Evolutionary conservation across 2,113 vertebrate genomes (phyloP).

Genomic region (Macroglossus sobrinus): DNA sequence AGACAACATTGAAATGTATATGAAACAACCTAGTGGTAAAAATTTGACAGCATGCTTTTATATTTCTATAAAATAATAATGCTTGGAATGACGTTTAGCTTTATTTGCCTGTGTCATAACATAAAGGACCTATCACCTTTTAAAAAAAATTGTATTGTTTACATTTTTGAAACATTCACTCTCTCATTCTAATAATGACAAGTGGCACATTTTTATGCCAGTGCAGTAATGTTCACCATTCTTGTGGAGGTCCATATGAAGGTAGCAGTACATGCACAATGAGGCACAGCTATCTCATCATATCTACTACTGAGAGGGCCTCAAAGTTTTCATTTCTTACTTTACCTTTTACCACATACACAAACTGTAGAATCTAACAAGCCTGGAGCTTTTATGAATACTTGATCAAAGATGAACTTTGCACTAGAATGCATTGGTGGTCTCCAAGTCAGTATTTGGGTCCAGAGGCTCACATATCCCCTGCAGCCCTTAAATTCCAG

Average conservation of each 20-base stretch:
- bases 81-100: not conserved
- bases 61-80: not conserved
- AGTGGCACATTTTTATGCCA: not conserved
- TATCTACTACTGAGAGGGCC: not conserved
- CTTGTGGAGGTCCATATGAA: not conserved
- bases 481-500: not conserved
- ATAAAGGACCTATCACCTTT: not conserved
- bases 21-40: not conserved
- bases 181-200: not conserved
- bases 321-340: slow-evolving; percentile 20
- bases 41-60: not conserved
- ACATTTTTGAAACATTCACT: not conserved
- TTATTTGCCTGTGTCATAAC: not conserved
- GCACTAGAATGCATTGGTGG: not conserved
- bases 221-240: not conserved
- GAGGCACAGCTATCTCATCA: not conserved
- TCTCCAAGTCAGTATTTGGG: not conserved
- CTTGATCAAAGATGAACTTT: slow-evolving; percentile 67
- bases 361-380: slow-evolving; percentile 33
- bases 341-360: not conserved
- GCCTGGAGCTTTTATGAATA: slow-evolving; percentile 63
- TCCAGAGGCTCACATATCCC: not conserved
- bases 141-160: not conserved
- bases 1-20: not conserved
- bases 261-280: not conserved